These are phyloP conservation scores for Amphipoea lucens DNA, from an alignment of 2,888 invertebrate species.

Conservation along the genomic window DNA sequence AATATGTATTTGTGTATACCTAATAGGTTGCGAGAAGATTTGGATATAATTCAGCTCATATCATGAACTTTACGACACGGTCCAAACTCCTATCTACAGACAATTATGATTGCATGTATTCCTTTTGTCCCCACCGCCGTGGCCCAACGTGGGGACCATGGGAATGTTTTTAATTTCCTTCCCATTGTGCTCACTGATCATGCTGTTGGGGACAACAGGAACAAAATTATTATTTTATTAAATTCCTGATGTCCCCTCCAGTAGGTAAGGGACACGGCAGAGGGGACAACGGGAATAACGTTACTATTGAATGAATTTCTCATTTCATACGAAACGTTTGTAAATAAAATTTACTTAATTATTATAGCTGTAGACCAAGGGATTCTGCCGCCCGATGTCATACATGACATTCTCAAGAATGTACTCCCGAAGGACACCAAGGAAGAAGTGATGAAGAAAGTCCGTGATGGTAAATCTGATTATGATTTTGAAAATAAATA, in stretches of 20 bases:
- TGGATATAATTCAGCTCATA: background rate
- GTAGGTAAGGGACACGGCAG: no score
- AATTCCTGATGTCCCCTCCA: background rate
- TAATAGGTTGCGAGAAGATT: background rate
- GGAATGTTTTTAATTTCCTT: no score
- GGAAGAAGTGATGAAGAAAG: slow-evolving; percentile 40
- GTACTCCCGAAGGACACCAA: slow-evolving; percentile 36
- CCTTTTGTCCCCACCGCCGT: background rate
- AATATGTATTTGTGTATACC: background rate
- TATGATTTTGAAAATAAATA: background rate
- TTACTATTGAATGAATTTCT: no score
- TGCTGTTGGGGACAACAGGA: background rate
- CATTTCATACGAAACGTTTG: background rate
- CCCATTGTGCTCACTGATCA: background rate
- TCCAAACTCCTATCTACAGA: background rate
- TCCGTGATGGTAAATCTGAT: slow-evolving; percentile 25
- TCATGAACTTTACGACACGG: background rate
- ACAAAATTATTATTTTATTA: background rate
- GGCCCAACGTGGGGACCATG: no score
- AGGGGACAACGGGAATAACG: no score
- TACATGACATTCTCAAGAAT: slow-evolving; percentile 32
- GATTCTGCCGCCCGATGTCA: slow-evolving; percentile 24
- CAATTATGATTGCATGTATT: background rate
- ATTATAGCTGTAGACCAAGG: slow-evolving; percentile 45
- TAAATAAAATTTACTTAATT: background rate